These are phyloP conservation scores for Euborellia annulipes DNA, from an alignment of 1,140 invertebrate genomes.

Conservation along the genomic window DNA sequence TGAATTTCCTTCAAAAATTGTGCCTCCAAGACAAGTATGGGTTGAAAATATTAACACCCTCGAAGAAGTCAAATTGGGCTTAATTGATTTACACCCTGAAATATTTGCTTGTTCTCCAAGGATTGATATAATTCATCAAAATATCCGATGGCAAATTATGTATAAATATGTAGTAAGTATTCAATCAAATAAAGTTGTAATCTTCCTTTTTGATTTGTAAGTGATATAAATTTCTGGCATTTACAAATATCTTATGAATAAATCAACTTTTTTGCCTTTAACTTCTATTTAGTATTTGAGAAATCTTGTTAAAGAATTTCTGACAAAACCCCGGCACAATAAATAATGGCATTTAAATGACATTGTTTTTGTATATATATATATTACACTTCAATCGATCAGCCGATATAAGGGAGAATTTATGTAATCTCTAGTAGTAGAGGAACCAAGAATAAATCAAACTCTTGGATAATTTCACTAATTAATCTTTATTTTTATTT, in stretches of 20 bases:
- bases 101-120: conserved; percentile 70
- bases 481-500: too few species aligned
- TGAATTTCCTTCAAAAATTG: conserved; percentile 21
- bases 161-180: conserved; percentile 62
- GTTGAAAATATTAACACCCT: conserved; percentile 73
- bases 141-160: conserved; percentile 75
- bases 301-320: conserved; percentile 1
- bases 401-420: neutral
- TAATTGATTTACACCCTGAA: conserved; percentile 77
- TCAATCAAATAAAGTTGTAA: neutral
- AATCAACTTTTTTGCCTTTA: neutral
- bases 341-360: too few species aligned
- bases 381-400: too few species aligned
- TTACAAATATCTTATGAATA: too few species aligned
- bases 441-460: too few species aligned
- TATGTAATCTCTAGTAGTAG: too few species aligned
- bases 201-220: neutral
- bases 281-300: neutral
- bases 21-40: conserved; percentile 68
- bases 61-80: conserved; percentile 61
- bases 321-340: too few species aligned
- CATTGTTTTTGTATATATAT: too few species aligned
- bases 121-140: conserved; percentile 75
- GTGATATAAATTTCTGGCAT: neutral
- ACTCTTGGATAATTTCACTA: too few species aligned